These are phyloP conservation scores for Pristionchus fissidentatus DNA, from an alignment of 2,888 invertebrate species.

Conservation along the genomic window DNA sequence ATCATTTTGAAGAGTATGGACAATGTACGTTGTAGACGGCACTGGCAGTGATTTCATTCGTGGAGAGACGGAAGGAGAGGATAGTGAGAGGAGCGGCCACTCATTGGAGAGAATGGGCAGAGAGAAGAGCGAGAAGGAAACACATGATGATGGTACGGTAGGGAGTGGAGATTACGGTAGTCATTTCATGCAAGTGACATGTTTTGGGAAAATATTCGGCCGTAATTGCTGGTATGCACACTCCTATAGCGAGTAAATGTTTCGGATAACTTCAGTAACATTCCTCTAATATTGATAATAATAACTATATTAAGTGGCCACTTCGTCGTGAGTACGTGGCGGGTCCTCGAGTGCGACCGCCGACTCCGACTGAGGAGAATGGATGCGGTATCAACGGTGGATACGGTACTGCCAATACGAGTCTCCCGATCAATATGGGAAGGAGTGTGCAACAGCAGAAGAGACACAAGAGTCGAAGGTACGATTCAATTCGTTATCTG, in stretches of 20 bases:
- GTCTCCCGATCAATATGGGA: not conserved
- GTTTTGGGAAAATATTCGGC: no score
- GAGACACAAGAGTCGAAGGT: slow-evolving; percentile 33
- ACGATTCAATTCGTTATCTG: not conserved
- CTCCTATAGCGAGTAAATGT: no score
- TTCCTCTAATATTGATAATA: not conserved
- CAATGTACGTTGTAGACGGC: slow-evolving; percentile 1
- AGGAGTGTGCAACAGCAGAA: not conserved
- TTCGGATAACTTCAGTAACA: no score
- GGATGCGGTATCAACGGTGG: not conserved
- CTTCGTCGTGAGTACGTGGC: not conserved
- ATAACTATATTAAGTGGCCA: not conserved
- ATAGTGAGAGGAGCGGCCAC: not conserved
- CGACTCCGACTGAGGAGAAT: slow-evolving; percentile 23
- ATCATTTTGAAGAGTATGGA: not conserved
- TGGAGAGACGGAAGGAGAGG: slow-evolving; percentile 6
- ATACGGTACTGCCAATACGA: slow-evolving; percentile 17
- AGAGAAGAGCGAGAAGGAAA: slow-evolving; percentile 38
- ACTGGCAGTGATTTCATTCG: slow-evolving; percentile 13
- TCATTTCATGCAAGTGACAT: not conserved
- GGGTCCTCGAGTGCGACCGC: slow-evolving; percentile 38
- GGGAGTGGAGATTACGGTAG: not conserved
- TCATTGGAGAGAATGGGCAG: slow-evolving; percentile 43
- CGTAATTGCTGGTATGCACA: no score
- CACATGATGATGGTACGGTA: not conserved